Evolutionary conservation across 2,888 invertebrate species (phyloP), one percentile per base, ranked within the genome.

Genomic region (Lithophane ornitopus): DNA sequence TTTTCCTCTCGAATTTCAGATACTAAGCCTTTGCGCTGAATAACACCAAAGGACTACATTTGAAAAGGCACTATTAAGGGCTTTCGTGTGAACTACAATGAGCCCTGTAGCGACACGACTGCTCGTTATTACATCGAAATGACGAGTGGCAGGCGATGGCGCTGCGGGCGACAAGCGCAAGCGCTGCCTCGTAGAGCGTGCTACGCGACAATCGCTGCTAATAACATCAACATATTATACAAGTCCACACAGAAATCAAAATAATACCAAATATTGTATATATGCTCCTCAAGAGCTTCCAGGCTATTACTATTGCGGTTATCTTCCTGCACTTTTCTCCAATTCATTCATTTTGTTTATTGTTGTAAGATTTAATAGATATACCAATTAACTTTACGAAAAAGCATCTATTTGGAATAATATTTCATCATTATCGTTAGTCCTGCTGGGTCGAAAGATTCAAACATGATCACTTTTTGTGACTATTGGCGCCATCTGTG

Each of bases 11-110:
- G 93, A 92, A 93, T 85, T 93, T 92, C 91, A 91, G 90, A 92
- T 73, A 92, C 89, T 82, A 92, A 90, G 92, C 92, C 91, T 94
- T 94, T 93, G 89, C 91, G 88, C 90, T 94, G 85, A 87, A 88
- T 87, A 92, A 89, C 92, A 93, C 95, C 89, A 94, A 95, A 89
- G 92, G 97, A 96, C 97, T 97, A 97, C 97, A 97, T 97, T 96
- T 95, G 97, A 96, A 95, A 91, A 91, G 93, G 92, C 94, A 96
- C 95, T 93, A 81, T 90, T 91, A 89, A 93, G 95, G 96, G 95
- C 95, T 95, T 96, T 96, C 95, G 94, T 92, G 91, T 92, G 95
- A 95, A 95, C 95, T 96, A 95, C 95, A 96, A 96, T 95, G 95
- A 96, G 95, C 95, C 95, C 95, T 91, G 91, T 89, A 93, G 91